These are phyloP conservation scores for Troglohyphantes excavatus DNA, from an alignment of 2,888 invertebrate genomes.

Conservation along the genomic window DNA sequence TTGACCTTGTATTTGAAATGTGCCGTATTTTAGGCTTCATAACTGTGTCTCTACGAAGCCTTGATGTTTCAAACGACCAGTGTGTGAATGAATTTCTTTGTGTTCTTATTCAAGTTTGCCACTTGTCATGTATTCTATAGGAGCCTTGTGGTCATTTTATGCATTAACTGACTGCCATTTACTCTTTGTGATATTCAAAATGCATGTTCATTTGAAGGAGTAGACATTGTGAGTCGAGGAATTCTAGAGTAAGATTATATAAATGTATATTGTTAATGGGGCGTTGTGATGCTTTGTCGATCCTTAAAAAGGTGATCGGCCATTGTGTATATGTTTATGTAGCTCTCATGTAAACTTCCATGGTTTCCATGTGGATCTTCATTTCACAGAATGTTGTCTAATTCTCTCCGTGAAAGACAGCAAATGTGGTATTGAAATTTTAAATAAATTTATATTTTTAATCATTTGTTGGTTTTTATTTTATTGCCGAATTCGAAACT, in stretches of 20 bases:
- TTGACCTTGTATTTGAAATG: too few species aligned
- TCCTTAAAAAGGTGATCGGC: background rate
- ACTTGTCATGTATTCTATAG: too few species aligned
- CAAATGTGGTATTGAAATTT: slow-evolving; percentile 6
- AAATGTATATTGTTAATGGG: background rate
- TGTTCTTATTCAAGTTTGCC: too few species aligned
- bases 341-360: background rate
- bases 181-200: background rate
- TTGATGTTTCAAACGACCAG: too few species aligned
- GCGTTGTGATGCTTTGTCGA: background rate
- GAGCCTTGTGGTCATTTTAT: background rate
- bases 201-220: background rate
- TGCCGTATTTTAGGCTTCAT: too few species aligned
- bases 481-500: too few species aligned
- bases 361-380: slow-evolving; percentile 5
- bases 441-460: slow-evolving; percentile 5
- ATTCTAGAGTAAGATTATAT: background rate
- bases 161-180: background rate
- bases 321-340: background rate
- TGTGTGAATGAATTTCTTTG: too few species aligned
- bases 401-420: background rate
- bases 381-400: background rate
- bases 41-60: too few species aligned
- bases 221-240: background rate
- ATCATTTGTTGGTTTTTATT: background rate